phyloP scores from a whole-genome alignment of 1,140 invertebrate species.

The Drosophila gunungcola region DNA sequence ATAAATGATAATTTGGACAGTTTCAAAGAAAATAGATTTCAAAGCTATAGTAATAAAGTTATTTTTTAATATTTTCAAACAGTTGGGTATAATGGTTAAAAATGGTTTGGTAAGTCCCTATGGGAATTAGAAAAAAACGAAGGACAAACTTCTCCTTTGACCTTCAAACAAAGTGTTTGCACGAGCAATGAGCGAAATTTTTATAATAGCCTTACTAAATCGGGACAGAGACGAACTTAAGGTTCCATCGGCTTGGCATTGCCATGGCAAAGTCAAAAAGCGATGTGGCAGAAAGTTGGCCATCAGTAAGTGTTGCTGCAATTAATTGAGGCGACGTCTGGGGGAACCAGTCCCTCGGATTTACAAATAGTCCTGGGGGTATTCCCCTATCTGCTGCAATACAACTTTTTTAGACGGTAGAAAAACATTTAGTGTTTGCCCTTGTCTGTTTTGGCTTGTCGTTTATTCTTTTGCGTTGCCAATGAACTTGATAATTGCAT shows the following conservation, averaged over 20 bases:
- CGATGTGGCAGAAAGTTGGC: conserved; percentile 60
- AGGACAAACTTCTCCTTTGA: conserved; percentile 1
- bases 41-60: no score
- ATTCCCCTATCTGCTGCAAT: conserved; percentile 1
- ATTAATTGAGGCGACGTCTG: conserved; percentile 62
- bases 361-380: conserved; percentile 14
- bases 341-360: not conserved
- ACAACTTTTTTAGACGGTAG: conserved; percentile 41
- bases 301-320: conserved; percentile 67
- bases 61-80: no score
- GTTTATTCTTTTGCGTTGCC: conserved; percentile 37
- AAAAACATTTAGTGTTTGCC: conserved; percentile 57
- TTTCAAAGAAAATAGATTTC: no score
- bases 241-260: conserved; percentile 9
- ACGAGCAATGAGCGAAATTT: conserved; percentile 74
- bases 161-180: conserved; percentile 33
- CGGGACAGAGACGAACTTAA: conserved; percentile 52
- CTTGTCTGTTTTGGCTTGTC: conserved; percentile 38
- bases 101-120: not conserved
- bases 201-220: conserved; percentile 77
- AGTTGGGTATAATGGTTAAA: no score
- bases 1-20: no score
- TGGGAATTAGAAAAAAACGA: not conserved
- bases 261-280: conserved; percentile 35
- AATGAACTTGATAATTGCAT: conserved; percentile 71